phyloP scores from a whole-genome alignment of 2,888 invertebrate genomes.

The Phania funesta region DNA sequence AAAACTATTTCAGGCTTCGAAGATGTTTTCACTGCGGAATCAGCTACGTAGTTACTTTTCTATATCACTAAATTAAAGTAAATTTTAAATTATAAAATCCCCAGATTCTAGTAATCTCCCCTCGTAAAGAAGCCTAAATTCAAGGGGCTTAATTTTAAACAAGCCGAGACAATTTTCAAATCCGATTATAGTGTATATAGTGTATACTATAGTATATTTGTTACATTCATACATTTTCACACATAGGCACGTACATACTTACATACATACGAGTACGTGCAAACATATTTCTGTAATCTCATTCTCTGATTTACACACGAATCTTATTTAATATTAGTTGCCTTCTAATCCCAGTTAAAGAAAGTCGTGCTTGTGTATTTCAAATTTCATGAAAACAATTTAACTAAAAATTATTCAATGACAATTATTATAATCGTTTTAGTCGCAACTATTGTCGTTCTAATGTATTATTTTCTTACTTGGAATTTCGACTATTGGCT shows the following conservation, averaged over 20 bases:
- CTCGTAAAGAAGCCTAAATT: too few relatives aligned
- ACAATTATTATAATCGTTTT: slow-evolving; percentile 17
- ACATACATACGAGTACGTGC: background rate
- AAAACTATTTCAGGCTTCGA: too few relatives aligned
- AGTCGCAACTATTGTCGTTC: background rate
- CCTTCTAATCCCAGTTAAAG: slow-evolving; percentile 3
- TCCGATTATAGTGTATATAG: too few relatives aligned
- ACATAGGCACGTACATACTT: background rate
- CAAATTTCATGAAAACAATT: background rate
- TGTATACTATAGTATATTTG: too few relatives aligned
- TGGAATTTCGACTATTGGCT: slow-evolving; percentile 80
- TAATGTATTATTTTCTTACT: slow-evolving; percentile 73
- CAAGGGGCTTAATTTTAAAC: too few relatives aligned
- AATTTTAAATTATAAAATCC: too few relatives aligned
- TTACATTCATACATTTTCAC: too few relatives aligned
- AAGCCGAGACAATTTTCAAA: too few relatives aligned
- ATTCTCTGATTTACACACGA: slow-evolving; percentile 9
- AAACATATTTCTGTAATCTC: background rate
- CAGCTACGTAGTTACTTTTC: too few relatives aligned
- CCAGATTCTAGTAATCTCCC: too few relatives aligned
- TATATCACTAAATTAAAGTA: too few relatives aligned
- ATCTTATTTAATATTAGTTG: slow-evolving; percentile 38
- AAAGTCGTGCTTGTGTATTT: slow-evolving; percentile 11
- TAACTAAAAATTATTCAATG: slow-evolving; percentile 11
- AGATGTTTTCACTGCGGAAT: too few relatives aligned